phyloP scores from a whole-genome alignment of 64 coral and sea anemone genomes.

The Montipora foliosa region DNA sequence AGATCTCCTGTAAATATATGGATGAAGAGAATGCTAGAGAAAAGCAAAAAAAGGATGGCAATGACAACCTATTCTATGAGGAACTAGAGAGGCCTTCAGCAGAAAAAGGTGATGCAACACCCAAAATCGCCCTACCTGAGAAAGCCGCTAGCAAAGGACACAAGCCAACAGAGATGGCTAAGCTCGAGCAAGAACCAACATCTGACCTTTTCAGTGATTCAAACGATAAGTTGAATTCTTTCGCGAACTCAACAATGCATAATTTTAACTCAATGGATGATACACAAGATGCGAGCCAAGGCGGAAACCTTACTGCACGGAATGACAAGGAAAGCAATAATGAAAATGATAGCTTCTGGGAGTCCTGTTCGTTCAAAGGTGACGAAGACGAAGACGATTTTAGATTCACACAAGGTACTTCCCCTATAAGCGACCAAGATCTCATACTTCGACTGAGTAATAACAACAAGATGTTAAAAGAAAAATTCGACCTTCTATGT shows the following conservation, averaged over 20 bases:
- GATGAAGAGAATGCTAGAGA: neutral
- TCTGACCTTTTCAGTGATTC: neutral
- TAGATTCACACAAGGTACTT: neutral
- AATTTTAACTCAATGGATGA: neutral
- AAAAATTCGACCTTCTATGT: constrained; percentile 62
- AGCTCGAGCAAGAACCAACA: neutral
- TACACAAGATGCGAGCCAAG: neutral
- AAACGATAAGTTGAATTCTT: neutral
- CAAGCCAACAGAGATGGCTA: neutral
- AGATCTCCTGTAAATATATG: neutral
- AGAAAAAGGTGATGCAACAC: neutral
- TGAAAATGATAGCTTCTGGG: neutral
- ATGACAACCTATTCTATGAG: neutral
- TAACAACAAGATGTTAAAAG: constrained; percentile 57
- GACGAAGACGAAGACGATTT: neutral
- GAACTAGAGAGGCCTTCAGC: neutral
- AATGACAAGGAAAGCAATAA: neutral
- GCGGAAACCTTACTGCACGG: neutral
- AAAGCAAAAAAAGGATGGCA: neutral
- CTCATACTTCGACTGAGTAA: neutral
- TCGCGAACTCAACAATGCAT: neutral
- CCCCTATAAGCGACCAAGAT: constrained; percentile 3
- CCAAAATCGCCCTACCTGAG: neutral
- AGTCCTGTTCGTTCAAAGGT: neutral
- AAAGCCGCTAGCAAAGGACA: neutral